Evolutionary conservation across 1,140 invertebrate genomes (phyloP), one percentile per base, ranked within the genome.

Genomic region (Drosophila parvula): DNA sequence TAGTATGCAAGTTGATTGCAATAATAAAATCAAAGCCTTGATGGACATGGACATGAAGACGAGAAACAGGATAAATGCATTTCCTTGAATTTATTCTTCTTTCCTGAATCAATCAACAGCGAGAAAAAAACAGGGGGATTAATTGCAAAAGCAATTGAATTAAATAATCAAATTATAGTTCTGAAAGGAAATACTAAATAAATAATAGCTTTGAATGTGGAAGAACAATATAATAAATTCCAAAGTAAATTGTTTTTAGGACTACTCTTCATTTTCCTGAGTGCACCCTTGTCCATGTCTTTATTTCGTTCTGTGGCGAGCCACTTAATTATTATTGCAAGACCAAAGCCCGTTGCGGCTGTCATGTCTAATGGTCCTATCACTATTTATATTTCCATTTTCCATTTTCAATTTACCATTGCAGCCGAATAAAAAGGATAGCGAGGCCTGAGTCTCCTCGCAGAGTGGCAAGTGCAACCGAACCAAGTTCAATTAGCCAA

Each of bases 311-410:
- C 1, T 67, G 63, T 48, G 59, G 44, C 60, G 16, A 16, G 30
- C 60, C 59, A 47, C 36, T 50, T 22, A 64, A 64, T 68, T 68
- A 68, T 65, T 68, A 51, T 68, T 68, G 36, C 65, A 65, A 41
- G 30, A 65, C 4, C 11, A 10, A 10, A 59, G 27, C 36, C 60
- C 16, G 27, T 58, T 40, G 53, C 34, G 8, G 30, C 65, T 65
- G 65, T 65, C 60, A 51, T 32, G 44, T 30, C 65, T 69, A 69
- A 65, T 69, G 65, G 65, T 67, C 14, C 12, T 44, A 38, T 67
- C 65, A 45, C 18, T 61, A 27, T 64, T 61, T 55, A 22, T 55
- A 36, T 36, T 34, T 32, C 5, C 18, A 27, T 56, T 27, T 22
- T 43, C 22, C 11, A 16, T 57, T 40, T 57, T 4, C 7, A 22